These are phyloP conservation scores for Craniophora ligustri DNA, from an alignment of 2,888 invertebrate species.

Conservation along the genomic window DNA sequence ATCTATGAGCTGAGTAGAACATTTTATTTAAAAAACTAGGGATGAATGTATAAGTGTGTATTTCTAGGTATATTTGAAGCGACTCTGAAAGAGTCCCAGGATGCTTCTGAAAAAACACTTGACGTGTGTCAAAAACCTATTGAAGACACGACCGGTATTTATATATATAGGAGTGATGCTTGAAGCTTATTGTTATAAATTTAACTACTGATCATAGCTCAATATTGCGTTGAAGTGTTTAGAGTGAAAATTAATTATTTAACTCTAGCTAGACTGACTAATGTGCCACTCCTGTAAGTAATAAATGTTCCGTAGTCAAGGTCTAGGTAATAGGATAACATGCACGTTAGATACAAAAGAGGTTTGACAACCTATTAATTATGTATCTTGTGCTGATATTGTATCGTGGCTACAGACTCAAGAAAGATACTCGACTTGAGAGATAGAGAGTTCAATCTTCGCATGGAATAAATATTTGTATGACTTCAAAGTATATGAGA, in stretches of 20 bases:
- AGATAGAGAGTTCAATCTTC: not conserved
- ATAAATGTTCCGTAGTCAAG: no score
- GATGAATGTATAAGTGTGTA: no score
- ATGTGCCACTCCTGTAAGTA: no score
- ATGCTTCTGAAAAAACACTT: slow-evolving; percentile 43
- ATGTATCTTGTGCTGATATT: no score
- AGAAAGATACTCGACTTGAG: no score
- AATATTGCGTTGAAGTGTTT: not conserved
- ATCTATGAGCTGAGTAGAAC: no score
- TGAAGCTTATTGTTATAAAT: slow-evolving; percentile 13
- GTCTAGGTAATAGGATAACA: no score
- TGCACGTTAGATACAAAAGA: no score
- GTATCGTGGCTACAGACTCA: no score
- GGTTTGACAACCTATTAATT: no score
- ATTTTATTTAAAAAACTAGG: no score
- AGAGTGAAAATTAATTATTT: slow-evolving; percentile 26
- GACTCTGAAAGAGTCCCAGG: slow-evolving; percentile 37
- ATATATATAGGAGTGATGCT: slow-evolving; percentile 14
- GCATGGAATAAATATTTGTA: not conserved
- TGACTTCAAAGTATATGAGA: no score
- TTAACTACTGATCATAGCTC: slow-evolving; percentile 8
- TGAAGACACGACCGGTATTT: slow-evolving; percentile 62
- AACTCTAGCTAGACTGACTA: not conserved
- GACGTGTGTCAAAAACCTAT: slow-evolving; percentile 52
- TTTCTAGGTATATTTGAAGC: slow-evolving; percentile 37